phyloP scores from a whole-genome alignment of 2,113 vertebrate genomes.

The Boleophthalmus pectinirostris region DNA sequence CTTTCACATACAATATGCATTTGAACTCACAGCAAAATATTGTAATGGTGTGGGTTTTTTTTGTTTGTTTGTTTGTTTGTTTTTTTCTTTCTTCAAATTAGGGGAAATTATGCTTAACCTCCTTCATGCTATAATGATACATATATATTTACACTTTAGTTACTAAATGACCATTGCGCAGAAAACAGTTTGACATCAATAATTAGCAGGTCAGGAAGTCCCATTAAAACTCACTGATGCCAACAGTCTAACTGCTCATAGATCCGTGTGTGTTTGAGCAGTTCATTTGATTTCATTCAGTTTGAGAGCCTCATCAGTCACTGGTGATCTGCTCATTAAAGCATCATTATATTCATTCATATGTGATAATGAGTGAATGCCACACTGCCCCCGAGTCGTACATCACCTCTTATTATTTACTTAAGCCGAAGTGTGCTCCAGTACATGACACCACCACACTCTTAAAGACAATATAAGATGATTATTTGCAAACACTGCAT shows the following conservation, averaged over 20 bases:
- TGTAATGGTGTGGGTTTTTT: too few species aligned
- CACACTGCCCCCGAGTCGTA: neutral
- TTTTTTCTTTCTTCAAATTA: too few species aligned
- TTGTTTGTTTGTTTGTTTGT: too few species aligned
- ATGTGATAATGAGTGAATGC: conserved; percentile 11
- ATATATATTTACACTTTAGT: neutral
- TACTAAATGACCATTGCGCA: neutral
- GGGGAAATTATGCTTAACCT: neutral
- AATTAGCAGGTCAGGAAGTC: neutral
- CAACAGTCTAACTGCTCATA: neutral
- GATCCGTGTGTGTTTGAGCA: neutral
- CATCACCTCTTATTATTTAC: conserved; percentile 14
- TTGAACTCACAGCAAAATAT: too few species aligned
- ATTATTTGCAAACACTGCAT: neutral
- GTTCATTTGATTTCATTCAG: neutral
- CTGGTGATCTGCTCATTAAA: conserved; percentile 25
- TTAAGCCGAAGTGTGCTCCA: neutral
- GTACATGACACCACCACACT: conserved; percentile 2
- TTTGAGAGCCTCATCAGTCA: conserved; percentile 19
- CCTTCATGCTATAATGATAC: neutral
- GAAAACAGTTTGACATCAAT: neutral
- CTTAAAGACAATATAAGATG: neutral
- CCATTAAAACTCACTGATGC: neutral
- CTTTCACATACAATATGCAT: too few species aligned
- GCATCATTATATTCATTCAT: conserved; percentile 16